Evolutionary conservation across 2,113 vertebrate genomes (phyloP), one percentile per base, ranked within the genome.

Genomic region (Edolisoma coerulescens): DNA sequence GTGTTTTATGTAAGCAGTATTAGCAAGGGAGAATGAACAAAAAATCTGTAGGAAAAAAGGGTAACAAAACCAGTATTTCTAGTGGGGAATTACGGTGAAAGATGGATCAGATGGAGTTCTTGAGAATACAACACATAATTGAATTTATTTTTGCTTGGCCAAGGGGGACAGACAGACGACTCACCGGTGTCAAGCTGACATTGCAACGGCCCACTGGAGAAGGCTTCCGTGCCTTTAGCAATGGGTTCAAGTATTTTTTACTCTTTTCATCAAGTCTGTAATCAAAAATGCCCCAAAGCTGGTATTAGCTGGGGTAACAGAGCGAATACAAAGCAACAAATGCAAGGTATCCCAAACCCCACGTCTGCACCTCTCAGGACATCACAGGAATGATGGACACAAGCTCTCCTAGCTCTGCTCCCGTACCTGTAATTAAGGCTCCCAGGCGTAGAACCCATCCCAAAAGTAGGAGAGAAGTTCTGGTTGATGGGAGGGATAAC

Each of bases 231-330:
- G 95, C 95, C 93, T 97, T 98, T 44, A 95, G 95, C 65, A 97
- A 94, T 2, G 97, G 87, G 61, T 91, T 98, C 70, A 97, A 92
- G 18, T 97, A 98, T 82, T 97, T 98, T 93, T 98, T 98, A 52
- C 82, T 89, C 93, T 98, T 99, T 39, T 98, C 97, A 56, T 98
- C 96, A 92, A 89, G 89, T 93, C 99, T 99, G 96, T 27, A 97
- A 97, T 14, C n/a, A 94, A 74, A 91, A 95, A 59, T 1, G 7
- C 33, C 59, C 63, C 68, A n/a, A 70, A 67, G 7, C 7, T 74
- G 12, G 15, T 32, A 39, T 59, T 30, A 76, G 30, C 39, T 23
- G 30, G 42, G 42, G 9, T 79, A 52, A 87, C 3, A 14, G 0
- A 0, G 30, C 0, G 0, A 79, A 49, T 23, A 18, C 22, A 68